A percentile compares a stretch with the other conserved stretches of the same genome.
Conservation (phyloP, 1,140 invertebrate genomes). For the Archegozetes longisetosus region DNA sequence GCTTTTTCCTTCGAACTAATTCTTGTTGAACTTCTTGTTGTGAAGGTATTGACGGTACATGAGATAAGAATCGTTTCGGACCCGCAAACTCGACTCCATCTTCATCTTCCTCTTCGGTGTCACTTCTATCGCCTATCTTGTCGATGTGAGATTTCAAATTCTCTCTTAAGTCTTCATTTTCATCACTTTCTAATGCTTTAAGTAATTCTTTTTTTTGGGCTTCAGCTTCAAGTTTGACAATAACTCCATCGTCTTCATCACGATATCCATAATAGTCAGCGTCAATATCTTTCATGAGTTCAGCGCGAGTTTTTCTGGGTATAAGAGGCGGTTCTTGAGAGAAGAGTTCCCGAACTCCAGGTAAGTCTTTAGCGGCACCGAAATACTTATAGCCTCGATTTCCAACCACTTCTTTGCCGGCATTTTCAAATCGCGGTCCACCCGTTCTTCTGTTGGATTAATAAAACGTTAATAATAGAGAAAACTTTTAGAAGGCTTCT, state of each 20-base stretch:
- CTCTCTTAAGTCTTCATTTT: background rate
- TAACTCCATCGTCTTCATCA: slow-evolving; percentile 92
- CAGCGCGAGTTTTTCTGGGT: slow-evolving; percentile 76
- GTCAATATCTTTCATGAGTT: slow-evolving; percentile 94
- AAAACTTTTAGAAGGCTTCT: slow-evolving; percentile 1
- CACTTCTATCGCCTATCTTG: slow-evolving; percentile 1
- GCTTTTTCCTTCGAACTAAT: slow-evolving; percentile 66
- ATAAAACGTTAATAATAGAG: slow-evolving; percentile 6
- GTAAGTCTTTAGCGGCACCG: slow-evolving; percentile 94
- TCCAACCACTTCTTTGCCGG: slow-evolving; percentile 91
- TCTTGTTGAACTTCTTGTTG: slow-evolving; percentile 80
- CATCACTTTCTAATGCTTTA: slow-evolving; percentile 3
- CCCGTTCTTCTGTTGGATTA: slow-evolving; percentile 41
- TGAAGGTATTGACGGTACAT: slow-evolving; percentile 60
- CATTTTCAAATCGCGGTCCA: slow-evolving; percentile 79
- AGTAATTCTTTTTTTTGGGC: slow-evolving; percentile 37
- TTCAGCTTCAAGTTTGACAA: slow-evolving; percentile 69
- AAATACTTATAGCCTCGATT: slow-evolving; percentile 99
- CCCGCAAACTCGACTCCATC: slow-evolving; percentile 19
- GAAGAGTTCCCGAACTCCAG: slow-evolving; percentile 92
- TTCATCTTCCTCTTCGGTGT: slow-evolving; percentile 24
- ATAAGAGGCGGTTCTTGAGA: slow-evolving; percentile 81
- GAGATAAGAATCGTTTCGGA: slow-evolving; percentile 48
- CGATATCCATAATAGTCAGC: slow-evolving; percentile 97
- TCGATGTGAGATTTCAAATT: background rate